Evolutionary conservation across 92 coral and sea anemone species (phyloP), one percentile per base, ranked within the genome.

Genomic region (Diadumene lineata): DNA sequence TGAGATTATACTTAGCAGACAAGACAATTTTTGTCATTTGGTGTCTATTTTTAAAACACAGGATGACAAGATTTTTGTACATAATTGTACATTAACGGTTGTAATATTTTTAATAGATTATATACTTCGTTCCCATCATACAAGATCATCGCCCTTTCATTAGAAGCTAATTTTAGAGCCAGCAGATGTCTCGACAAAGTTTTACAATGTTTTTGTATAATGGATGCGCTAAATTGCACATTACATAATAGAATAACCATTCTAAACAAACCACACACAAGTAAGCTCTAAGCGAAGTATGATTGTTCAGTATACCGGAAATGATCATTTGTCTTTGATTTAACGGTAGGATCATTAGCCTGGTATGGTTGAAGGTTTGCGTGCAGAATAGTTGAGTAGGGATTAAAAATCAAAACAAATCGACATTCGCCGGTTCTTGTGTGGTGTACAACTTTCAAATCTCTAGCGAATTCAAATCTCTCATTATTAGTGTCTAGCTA

Each of bases 391-490:
- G 4, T 25, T 29, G 48, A 56, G 28, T 26, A 24, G 56, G 50
- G 78, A 58, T 55, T 73, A 60, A 26, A 43, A 63, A 26, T 13
- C 15, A 26, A 60, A 44, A 24, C 70, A 43, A 17, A 63, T 60
- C 19, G n/a, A 25, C 7, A 60, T 25, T 43, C 64, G 79, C 56
- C 80, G 72, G 72, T 31, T 60, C 68, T 57, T 63, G 31, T 75
- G 70, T 21, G 64, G 43, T 75, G 53, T 31, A 43, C 28, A 63
- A 64, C 34, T 55, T 29, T 64, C 34, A 64, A 75, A 13, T 75
- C 80, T 75, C 80, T 58, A 38, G 80, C 50, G 80, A 75, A 75
- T 75, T 75, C 48, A 75, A 64, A 63, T 75, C 48, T 46, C 65
- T 75, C 63, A 64, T 62, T 62, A 70, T 70, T 75, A 63, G 43